These are phyloP conservation scores for Takifugu bimaculatus DNA, from an alignment of 2,113 vertebrate genomes.

Conservation along the genomic window DNA sequence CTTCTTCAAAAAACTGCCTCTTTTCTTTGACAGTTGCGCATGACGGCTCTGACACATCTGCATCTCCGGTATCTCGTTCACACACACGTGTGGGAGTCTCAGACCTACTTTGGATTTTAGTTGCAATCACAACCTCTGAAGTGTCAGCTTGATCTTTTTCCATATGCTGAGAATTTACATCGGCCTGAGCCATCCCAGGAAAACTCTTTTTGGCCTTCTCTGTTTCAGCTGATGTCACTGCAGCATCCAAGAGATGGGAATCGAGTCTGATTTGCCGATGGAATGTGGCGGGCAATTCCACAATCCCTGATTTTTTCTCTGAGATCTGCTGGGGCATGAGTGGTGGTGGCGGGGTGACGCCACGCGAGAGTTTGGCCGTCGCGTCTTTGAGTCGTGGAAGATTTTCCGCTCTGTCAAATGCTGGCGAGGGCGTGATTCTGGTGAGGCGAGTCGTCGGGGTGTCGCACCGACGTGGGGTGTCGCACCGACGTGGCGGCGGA, in stretches of 20 bases:
- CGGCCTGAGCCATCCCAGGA: constrained; percentile 19
- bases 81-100: constrained; percentile 70
- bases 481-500: constrained; percentile 66
- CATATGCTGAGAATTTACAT: constrained; percentile 4
- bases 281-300: constrained; percentile 80
- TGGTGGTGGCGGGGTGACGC: constrained; percentile 64
- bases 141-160: constrained; percentile 9
- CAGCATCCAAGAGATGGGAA: constrained; percentile 54
- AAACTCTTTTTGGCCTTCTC: constrained; percentile 14
- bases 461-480: constrained; percentile 64
- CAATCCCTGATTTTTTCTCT: constrained; percentile 81
- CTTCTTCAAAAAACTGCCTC: constrained; percentile 70
- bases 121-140: constrained; percentile 26
- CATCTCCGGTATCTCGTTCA: constrained; percentile 62
- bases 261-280: constrained; percentile 83
- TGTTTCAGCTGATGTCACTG: constrained; percentile 13
- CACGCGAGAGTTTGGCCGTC: constrained; percentile 79
- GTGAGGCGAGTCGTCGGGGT: constrained; percentile 69
- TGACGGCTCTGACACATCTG: constrained; percentile 45
- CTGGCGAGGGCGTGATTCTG: constrained; percentile 74
- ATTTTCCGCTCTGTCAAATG: constrained; percentile 79
- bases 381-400: constrained; percentile 82
- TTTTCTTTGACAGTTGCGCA: constrained; percentile 70
- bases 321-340: constrained; percentile 56
- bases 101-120: constrained; percentile 25